Conservation (phyloP, 2,797 vertebrate species). For the Eremophila alpestris region DNA sequence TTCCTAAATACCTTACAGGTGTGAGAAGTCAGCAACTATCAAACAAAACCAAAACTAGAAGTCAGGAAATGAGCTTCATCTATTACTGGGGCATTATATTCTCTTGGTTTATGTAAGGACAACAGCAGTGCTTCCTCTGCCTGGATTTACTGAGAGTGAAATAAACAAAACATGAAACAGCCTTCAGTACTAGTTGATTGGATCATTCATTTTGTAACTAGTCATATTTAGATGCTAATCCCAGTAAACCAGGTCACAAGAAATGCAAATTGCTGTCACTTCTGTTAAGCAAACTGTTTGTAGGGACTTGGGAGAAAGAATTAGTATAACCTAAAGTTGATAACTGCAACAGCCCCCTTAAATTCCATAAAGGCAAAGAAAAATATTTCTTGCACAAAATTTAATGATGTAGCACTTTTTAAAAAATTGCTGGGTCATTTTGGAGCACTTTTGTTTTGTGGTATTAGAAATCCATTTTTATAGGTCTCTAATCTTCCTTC, state of each 20-base stretch:
- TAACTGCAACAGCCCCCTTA: not conserved
- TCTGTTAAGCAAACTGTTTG: not conserved
- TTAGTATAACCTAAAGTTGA: not conserved
- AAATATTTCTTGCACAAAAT: not conserved
- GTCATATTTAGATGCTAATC: not conserved
- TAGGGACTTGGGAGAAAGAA: not conserved
- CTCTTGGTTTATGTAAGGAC: not conserved
- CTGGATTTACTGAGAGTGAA: not conserved
- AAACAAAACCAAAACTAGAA: not conserved
- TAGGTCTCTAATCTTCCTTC: not conserved
- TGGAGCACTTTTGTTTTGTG: not conserved
- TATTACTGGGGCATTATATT: not conserved
- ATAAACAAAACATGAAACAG: not conserved
- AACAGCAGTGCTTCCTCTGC: not conserved
- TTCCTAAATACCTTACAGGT: not conserved
- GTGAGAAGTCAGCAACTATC: not conserved
- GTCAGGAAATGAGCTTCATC: not conserved
- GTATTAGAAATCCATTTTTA: not conserved
- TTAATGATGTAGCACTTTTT: not conserved
- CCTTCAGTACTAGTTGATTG: not conserved
- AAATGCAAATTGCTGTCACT: not conserved
- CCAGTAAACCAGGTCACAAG: not conserved
- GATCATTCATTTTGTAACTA: not conserved
- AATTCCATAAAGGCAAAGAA: not conserved
- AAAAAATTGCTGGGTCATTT: not conserved